Evolutionary conservation across 2,113 vertebrate genomes (phyloP).

Genomic region (Lampris incognitus): DNA sequence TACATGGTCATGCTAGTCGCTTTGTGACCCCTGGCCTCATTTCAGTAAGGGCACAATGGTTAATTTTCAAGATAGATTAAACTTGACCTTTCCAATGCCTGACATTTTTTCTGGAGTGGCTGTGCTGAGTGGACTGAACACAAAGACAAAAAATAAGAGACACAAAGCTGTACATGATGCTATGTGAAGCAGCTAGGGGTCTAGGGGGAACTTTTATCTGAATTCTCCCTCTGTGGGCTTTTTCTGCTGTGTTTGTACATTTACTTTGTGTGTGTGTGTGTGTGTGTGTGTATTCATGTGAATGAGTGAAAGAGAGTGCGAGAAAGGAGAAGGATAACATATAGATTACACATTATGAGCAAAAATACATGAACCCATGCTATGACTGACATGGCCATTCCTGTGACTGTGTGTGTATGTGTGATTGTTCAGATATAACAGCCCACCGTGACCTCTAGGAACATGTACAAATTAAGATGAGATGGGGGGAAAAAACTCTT

Average conservation of each 20-base stretch:
- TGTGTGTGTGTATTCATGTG: neutral
- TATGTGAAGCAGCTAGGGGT: neutral
- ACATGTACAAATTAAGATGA: neutral
- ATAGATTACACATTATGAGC: too few relatives aligned
- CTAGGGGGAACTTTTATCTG: slow-evolving; percentile 6
- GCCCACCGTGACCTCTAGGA: too few relatives aligned
- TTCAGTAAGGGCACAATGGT: slow-evolving; percentile 51
- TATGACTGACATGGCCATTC: neutral
- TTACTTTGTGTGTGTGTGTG: slow-evolving; percentile 1
- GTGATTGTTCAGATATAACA: too few relatives aligned
- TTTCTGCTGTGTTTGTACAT: neutral
- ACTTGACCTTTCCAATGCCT: slow-evolving; percentile 70
- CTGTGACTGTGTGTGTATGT: too few relatives aligned
- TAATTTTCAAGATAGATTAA: slow-evolving; percentile 70
- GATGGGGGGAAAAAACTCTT: neutral
- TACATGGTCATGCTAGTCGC: slow-evolving; percentile 60
- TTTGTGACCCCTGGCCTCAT: slow-evolving; percentile 65
- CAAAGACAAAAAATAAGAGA: slow-evolving; percentile 40
- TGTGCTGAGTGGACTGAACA: slow-evolving; percentile 45
- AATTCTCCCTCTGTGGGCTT: too few relatives aligned
- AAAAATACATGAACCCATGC: neutral
- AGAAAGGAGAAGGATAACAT: too few relatives aligned
- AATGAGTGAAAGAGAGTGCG: too few relatives aligned
- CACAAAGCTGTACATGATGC: slow-evolving; percentile 18
- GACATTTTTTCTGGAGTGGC: slow-evolving; percentile 54